Conservation (phyloP, 2,797 vertebrate genomes). For the Heliangelus exortis region DNA sequence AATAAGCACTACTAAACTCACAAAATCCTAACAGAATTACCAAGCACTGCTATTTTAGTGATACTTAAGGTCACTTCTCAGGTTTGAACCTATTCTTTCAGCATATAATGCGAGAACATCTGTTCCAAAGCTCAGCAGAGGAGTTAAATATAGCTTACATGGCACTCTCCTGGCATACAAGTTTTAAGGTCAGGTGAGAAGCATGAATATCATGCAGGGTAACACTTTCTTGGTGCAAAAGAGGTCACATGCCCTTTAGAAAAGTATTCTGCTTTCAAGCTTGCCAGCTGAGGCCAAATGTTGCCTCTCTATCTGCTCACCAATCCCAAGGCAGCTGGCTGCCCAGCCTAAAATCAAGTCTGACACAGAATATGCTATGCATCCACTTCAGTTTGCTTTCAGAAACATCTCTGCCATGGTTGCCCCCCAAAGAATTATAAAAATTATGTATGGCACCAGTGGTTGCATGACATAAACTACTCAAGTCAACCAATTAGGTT, state of each 20-base stretch:
- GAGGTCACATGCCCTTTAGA: conserved; percentile 17
- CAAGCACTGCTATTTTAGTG: neutral
- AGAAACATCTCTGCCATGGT: neutral
- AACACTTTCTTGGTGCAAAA: neutral
- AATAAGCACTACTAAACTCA: neutral
- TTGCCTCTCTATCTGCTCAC: neutral
- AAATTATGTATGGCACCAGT: neutral
- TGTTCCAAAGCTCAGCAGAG: conserved; percentile 36
- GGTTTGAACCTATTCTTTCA: conserved; percentile 21
- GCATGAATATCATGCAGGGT: neutral
- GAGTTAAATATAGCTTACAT: conserved; percentile 59
- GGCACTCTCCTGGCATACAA: conserved; percentile 40
- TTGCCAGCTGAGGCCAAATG: neutral
- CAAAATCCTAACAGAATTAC: neutral
- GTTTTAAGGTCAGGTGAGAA: conserved; percentile 70
- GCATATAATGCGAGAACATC: conserved; percentile 17
- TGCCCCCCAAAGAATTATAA: neutral
- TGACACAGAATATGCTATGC: neutral
- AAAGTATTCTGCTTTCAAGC: neutral
- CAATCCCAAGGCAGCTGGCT: neutral
- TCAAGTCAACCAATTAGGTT: neutral
- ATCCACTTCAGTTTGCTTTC: neutral
- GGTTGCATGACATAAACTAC: neutral
- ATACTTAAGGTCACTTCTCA: conserved; percentile 20
- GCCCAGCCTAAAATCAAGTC: neutral